Conservation (phyloP, 2,113 vertebrate species). For the Halcyon malimbica region DNA sequence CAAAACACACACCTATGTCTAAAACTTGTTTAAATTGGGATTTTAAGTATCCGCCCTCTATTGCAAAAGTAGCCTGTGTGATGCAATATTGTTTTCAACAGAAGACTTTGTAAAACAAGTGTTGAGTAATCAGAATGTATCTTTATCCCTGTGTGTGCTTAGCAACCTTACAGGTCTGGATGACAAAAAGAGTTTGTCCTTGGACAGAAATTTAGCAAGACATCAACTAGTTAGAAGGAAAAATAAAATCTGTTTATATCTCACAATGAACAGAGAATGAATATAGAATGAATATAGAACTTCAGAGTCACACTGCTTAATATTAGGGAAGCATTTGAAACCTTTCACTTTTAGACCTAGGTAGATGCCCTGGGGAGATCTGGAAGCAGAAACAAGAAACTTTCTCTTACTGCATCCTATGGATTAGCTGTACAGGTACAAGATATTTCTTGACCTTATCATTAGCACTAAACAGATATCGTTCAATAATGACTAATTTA, state of each 20-base stretch:
- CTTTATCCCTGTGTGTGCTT: conserved; percentile 59
- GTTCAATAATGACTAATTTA: neutral
- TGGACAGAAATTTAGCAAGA: conserved; percentile 56
- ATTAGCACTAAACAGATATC: neutral
- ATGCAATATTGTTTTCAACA: conserved; percentile 66
- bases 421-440: neutral
- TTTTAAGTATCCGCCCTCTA: conserved; percentile 61
- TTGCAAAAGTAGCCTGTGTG: conserved; percentile 72
- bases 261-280: neutral
- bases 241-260: conserved; percentile 12
- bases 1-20: conserved; percentile 53
- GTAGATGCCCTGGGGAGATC: neutral
- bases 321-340: neutral
- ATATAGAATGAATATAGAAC: neutral
- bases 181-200: conserved; percentile 53
- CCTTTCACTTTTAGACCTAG: neutral
- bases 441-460: neutral
- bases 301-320: neutral
- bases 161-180: conserved; percentile 66
- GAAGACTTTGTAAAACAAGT: conserved; percentile 70
- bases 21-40: conserved; percentile 63
- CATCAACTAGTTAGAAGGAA: neutral
- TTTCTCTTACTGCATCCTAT: neutral
- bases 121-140: conserved; percentile 68
- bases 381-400: neutral